Conservation (phyloP, 2,797 vertebrate species). For the Dicrostonyx torquatus region DNA sequence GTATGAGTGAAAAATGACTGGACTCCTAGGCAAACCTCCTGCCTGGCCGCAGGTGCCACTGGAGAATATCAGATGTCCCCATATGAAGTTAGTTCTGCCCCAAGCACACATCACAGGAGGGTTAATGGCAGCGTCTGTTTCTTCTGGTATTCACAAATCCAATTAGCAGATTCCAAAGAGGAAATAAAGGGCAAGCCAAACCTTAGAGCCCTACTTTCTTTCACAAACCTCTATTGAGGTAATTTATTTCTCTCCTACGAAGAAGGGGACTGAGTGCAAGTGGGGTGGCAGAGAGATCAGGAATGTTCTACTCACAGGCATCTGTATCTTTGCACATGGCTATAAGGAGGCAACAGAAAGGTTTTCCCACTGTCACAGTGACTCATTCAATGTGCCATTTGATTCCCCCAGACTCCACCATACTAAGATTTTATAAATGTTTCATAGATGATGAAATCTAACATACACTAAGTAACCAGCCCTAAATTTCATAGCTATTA, state of each 20-base stretch:
- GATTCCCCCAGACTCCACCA: background rate
- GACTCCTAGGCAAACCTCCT: background rate
- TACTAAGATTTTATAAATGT: background rate
- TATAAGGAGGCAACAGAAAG: background rate
- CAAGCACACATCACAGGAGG: background rate
- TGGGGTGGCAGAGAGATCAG: background rate
- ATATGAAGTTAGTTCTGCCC: background rate
- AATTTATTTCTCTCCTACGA: background rate
- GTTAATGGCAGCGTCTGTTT: background rate
- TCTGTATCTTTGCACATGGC: background rate
- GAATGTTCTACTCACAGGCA: background rate
- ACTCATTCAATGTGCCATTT: background rate
- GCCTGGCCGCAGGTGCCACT: background rate
- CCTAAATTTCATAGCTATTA: background rate
- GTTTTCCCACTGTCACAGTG: background rate
- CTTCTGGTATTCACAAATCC: background rate
- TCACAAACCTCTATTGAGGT: background rate
- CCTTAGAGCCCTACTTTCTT: background rate
- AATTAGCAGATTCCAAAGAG: background rate
- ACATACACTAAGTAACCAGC: background rate
- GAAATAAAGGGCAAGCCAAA: background rate
- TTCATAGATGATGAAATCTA: background rate
- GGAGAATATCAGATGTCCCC: background rate
- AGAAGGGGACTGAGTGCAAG: background rate
- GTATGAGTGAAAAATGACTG: background rate